Percentiles rank a stretch among this genome's conserved stretches.
Evolutionary conservation across 2,888 invertebrate species (phyloP).

Genomic region (Eumerus sabulonum): DNA sequence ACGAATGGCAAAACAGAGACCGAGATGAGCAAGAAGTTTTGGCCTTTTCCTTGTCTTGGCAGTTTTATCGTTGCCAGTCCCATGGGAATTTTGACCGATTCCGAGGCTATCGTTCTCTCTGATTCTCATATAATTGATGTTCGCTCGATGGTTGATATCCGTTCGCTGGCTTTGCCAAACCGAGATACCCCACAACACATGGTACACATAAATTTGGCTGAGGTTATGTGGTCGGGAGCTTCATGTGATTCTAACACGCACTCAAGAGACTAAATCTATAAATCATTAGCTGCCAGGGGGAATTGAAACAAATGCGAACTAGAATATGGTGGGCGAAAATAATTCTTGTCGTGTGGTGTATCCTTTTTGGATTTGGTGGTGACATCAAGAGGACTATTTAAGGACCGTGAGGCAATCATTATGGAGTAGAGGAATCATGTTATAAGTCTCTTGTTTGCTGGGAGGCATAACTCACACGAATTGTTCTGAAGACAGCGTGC

Average conservation of each 20-base stretch:
- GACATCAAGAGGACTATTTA: background rate
- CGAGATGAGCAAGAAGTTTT: conserved; percentile 1
- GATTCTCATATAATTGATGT: conserved; percentile 30
- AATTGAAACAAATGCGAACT: conserved; percentile 23
- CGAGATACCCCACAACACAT: conserved; percentile 1
- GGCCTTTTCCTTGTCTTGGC: conserved; percentile 19
- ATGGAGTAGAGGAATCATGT: too few species aligned
- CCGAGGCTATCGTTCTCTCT: background rate
- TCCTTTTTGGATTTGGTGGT: background rate
- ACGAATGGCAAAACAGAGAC: conserved; percentile 3
- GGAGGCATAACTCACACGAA: too few species aligned
- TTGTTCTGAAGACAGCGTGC: too few species aligned
- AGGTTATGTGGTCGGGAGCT: background rate
- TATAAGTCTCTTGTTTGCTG: too few species aligned
- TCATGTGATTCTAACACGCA: conserved; percentile 31
- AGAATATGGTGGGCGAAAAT: background rate
- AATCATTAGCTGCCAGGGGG: conserved; percentile 19
- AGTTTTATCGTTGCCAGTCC: conserved; percentile 32
- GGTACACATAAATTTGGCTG: background rate
- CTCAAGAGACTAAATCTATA: conserved; percentile 26
- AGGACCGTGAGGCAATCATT: background rate
- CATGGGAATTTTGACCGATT: conserved; percentile 7
- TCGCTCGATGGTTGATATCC: conserved; percentile 12
- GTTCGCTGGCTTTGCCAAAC: background rate
- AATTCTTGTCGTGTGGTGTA: background rate